Percentiles rank a stretch among this genome's conserved stretches.
These are phyloP conservation scores for Drosophila neoperkinsi DNA, from an alignment of 2,888 invertebrate genomes.

Conservation along the genomic window DNA sequence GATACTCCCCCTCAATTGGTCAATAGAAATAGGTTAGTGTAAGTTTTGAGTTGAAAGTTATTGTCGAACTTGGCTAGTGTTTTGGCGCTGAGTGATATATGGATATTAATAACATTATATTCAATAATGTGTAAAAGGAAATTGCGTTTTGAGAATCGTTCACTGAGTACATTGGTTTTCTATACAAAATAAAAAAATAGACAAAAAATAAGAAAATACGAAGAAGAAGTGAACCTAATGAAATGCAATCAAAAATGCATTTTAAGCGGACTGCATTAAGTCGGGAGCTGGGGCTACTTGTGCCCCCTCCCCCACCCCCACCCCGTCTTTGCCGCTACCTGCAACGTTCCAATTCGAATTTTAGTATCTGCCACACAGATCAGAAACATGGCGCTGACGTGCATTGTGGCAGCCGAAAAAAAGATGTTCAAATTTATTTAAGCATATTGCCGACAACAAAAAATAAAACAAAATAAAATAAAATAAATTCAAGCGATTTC, in stretches of 20 bases:
- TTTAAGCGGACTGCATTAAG: conserved; percentile 76
- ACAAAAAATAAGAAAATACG: conserved; percentile 22
- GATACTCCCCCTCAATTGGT: too few species aligned
- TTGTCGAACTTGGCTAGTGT: too few species aligned
- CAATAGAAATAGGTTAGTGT: too few species aligned
- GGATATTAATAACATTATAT: too few species aligned
- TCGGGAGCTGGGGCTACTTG: conserved; percentile 39
- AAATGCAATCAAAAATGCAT: conserved; percentile 80
- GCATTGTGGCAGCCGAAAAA: conserved; percentile 41
- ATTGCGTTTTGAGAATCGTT: too few species aligned
- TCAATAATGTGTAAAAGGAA: too few species aligned
- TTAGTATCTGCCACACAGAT: conserved; percentile 67
- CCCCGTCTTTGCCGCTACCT: background rate
- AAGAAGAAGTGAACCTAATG: conserved; percentile 58
- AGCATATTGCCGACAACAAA: conserved; percentile 49
- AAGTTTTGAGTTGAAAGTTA: too few species aligned
- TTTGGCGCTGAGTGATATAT: too few species aligned
- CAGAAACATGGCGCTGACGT: conserved; percentile 69
- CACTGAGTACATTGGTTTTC: too few species aligned
- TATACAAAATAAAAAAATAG: conserved; percentile 30
- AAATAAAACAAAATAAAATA: conserved; percentile 40
- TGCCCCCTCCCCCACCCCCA: background rate
- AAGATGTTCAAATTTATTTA: conserved; percentile 75
- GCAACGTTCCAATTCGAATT: conserved; percentile 46
- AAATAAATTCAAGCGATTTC: conserved; percentile 71